phyloP scores from a whole-genome alignment of 2,888 invertebrate species.

The Empis stercorea region DNA sequence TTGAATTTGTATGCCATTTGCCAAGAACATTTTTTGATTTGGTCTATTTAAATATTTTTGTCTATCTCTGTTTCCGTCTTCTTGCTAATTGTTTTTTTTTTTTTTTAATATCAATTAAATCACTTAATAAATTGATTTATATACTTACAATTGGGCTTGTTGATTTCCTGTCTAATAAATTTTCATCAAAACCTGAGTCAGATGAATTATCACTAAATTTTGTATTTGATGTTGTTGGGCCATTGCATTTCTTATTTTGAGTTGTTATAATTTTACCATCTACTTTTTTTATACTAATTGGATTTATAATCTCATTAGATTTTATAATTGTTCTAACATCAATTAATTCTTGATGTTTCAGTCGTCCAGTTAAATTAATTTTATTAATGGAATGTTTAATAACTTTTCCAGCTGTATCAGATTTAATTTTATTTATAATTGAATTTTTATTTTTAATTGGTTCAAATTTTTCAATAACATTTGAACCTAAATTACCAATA shows the following conservation, averaged over 20 bases:
- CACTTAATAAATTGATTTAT: neutral
- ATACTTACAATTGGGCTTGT: slow-evolving; percentile 28
- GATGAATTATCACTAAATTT: slow-evolving; percentile 53
- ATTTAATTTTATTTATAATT: slow-evolving; percentile 22
- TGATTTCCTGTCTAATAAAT: slow-evolving; percentile 31
- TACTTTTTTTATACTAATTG: slow-evolving; percentile 6
- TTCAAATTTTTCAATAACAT: neutral
- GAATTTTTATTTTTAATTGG: slow-evolving; percentile 11
- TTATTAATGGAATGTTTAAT: slow-evolving; percentile 22
- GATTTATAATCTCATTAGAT: slow-evolving; percentile 17
- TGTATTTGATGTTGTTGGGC: slow-evolving; percentile 23
- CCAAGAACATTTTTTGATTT: slow-evolving; percentile 26
- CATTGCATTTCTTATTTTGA: neutral
- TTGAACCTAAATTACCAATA: neutral
- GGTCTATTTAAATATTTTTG: slow-evolving; percentile 21
- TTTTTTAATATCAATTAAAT: slow-evolving; percentile 13
- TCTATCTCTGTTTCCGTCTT: slow-evolving; percentile 24
- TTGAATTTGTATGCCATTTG: slow-evolving; percentile 25
- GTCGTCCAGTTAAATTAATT: slow-evolving; percentile 16
- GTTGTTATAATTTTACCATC: neutral
- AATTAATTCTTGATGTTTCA: slow-evolving; percentile 16
- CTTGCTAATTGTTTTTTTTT: too few species aligned
- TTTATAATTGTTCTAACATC: slow-evolving; percentile 18
- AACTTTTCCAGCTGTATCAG: slow-evolving; percentile 19
- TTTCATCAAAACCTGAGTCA: slow-evolving; percentile 60